Percentiles rank a stretch among this genome's conserved stretches.
phyloP scores from a whole-genome alignment of 2,888 invertebrate genomes.

The Amitus sp. region DNA sequence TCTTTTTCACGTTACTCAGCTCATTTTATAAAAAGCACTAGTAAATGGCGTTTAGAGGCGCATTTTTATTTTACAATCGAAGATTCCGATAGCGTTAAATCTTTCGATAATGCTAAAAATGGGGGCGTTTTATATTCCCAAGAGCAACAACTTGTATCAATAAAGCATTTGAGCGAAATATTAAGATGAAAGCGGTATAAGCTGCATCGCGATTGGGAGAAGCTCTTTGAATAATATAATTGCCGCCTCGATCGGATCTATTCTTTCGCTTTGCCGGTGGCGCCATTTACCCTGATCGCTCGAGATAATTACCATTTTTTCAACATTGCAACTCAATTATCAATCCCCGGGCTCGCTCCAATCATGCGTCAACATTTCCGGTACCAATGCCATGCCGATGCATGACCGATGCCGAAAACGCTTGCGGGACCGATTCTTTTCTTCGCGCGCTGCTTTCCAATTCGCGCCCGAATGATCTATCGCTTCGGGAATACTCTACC shows the following conservation, averaged over 20 bases:
- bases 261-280: constrained; percentile 19
- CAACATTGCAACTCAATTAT: constrained; percentile 25
- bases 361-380: constrained; percentile 22
- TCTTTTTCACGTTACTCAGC: not conserved
- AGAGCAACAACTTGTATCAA: not conserved
- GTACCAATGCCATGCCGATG: too few species aligned
- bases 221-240: constrained; percentile 24
- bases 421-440: constrained; percentile 21
- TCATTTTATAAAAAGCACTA: too few species aligned
- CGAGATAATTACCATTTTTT: constrained; percentile 34
- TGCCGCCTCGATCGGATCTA: constrained; percentile 29
- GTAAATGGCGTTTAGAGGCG: too few species aligned
- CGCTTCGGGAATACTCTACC: constrained; percentile 31
- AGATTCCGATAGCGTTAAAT: not conserved
- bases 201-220: constrained; percentile 17
- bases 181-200: too few species aligned
- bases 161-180: constrained; percentile 7
- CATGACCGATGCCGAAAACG: too few species aligned
- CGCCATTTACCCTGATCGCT: constrained; percentile 19
- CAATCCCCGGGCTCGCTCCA: constrained; percentile 13
- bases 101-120: not conserved
- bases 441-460: constrained; percentile 17
- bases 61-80: too few species aligned
- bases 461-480: constrained; percentile 30
- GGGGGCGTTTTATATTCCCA: not conserved